Conservation (phyloP, 2,888 invertebrate genomes). For the Cremastinae sp. region DNA sequence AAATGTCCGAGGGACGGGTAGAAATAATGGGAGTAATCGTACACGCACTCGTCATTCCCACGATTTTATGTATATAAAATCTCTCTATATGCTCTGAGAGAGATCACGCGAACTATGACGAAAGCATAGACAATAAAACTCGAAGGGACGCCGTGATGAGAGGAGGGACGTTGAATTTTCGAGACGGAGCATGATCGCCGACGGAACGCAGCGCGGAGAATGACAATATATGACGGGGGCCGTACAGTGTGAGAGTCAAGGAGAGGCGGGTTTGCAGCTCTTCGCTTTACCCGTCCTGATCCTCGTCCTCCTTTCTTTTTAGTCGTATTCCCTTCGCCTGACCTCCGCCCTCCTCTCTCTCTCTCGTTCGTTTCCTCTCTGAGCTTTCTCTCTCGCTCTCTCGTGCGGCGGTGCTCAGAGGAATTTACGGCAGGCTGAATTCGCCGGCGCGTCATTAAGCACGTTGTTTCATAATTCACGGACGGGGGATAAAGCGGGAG, state of each 20-base stretch:
- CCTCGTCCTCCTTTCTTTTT: slow-evolving; percentile 39
- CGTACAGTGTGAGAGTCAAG: slow-evolving; percentile 61
- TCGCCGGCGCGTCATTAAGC: slow-evolving; percentile 79
- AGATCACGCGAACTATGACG: not conserved
- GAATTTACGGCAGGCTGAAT: slow-evolving; percentile 78
- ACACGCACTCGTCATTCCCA: slow-evolving; percentile 1
- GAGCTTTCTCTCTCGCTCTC: slow-evolving; percentile 51
- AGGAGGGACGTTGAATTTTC: slow-evolving; percentile 42
- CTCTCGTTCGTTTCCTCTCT: slow-evolving; percentile 49
- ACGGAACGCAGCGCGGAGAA: slow-evolving; percentile 60
- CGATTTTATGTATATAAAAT: too few species aligned
- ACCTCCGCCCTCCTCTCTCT: slow-evolving; percentile 51
- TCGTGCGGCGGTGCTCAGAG: slow-evolving; percentile 56
- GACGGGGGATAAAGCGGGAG: slow-evolving; percentile 13
- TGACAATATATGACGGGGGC: slow-evolving; percentile 72
- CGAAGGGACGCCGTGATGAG: slow-evolving; percentile 28
- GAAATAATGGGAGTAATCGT: too few species aligned
- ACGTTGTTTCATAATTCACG: slow-evolving; percentile 80
- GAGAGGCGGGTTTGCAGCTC: slow-evolving; percentile 72
- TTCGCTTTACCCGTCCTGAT: slow-evolving; percentile 26
- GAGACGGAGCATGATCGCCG: slow-evolving; percentile 12
- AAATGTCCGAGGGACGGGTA: too few species aligned
- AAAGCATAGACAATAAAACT: slow-evolving; percentile 30
- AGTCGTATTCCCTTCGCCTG: slow-evolving; percentile 55
- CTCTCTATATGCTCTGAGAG: too few species aligned